Percentiles rank a stretch among this genome's conserved stretches.
These are phyloP conservation scores for Drosophila orosa DNA, from an alignment of 1,140 invertebrate genomes.

Conservation along the genomic window DNA sequence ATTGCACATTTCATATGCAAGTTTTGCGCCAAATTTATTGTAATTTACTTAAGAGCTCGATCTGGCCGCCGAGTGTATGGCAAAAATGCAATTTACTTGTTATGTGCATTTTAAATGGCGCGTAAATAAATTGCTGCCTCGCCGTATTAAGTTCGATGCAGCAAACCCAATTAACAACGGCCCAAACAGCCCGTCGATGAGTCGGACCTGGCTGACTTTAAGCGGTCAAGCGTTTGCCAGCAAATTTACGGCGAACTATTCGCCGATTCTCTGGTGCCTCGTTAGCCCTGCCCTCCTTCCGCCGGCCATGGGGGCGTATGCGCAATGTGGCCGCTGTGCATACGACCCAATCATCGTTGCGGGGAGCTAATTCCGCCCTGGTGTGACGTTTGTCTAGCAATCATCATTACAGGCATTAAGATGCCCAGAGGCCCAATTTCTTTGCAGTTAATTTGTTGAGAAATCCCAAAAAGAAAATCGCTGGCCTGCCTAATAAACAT, in stretches of 20 bases:
- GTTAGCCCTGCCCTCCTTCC: constrained; percentile 13
- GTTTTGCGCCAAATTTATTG: constrained; percentile 62
- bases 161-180: constrained; percentile 60
- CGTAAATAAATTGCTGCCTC: constrained; percentile 65
- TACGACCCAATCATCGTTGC: constrained; percentile 49
- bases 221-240: constrained; percentile 15
- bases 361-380: constrained; percentile 39
- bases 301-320: constrained; percentile 41
- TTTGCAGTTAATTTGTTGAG: constrained; percentile 28
- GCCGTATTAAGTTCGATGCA: constrained; percentile 56
- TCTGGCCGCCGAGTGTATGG: constrained; percentile 20
- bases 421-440: constrained; percentile 35
- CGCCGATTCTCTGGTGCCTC: constrained; percentile 50
- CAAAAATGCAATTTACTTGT: constrained; percentile 58
- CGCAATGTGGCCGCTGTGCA: constrained; percentile 26
- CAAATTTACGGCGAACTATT: constrained; percentile 51
- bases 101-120: constrained; percentile 58
- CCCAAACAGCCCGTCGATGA: constrained; percentile 37
- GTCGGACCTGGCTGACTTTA: constrained; percentile 36
- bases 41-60: constrained; percentile 73
- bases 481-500: neutral
- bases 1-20: constrained; percentile 58
- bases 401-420: constrained; percentile 37
- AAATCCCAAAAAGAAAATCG: neutral
- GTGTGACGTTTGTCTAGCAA: constrained; percentile 42